A percentile compares a stretch with the other conserved stretches of the same genome.
Evolutionary conservation across 2,113 vertebrate species (phyloP).

Genomic region (Gobiocypris rarus): DNA sequence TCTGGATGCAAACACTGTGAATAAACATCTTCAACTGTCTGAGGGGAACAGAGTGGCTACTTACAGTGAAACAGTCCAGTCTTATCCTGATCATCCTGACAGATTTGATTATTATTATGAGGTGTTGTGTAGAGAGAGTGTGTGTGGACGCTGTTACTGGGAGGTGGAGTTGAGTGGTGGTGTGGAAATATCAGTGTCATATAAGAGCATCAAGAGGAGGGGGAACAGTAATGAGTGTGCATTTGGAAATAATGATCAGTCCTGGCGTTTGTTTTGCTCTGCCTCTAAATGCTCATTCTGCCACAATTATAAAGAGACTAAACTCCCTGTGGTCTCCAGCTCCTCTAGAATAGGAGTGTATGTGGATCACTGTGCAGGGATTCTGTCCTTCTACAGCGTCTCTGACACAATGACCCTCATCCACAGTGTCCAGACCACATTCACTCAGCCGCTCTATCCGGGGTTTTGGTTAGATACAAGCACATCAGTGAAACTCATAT

Average conservation of each 20-base stretch:
- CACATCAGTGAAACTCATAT: neutral
- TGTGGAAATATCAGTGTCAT: neutral
- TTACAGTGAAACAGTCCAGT: neutral
- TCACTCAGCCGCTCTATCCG: neutral
- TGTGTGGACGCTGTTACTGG: constrained; percentile 14
- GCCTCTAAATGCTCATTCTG: neutral
- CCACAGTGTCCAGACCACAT: neutral
- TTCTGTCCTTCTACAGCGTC: too few relatives aligned
- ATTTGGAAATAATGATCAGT: constrained; percentile 3
- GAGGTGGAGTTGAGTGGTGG: constrained; percentile 9
- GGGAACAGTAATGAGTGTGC: neutral
- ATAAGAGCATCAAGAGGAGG: neutral
- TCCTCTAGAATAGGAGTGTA: neutral
- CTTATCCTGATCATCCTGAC: constrained; percentile 25
- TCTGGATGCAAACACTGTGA: constrained; percentile 30
- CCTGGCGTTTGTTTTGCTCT: neutral
- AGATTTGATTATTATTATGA: neutral
- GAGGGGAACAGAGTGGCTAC: neutral
- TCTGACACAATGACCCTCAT: too few relatives aligned
- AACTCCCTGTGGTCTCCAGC: neutral
- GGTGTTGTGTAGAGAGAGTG: constrained; percentile 21
- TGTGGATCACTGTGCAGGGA: neutral
- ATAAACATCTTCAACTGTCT: neutral
- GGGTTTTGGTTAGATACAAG: neutral
- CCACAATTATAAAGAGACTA: neutral